Evolutionary conservation across 2,797 vertebrate genomes (phyloP).

Genomic region (Pangasius djambal): DNA sequence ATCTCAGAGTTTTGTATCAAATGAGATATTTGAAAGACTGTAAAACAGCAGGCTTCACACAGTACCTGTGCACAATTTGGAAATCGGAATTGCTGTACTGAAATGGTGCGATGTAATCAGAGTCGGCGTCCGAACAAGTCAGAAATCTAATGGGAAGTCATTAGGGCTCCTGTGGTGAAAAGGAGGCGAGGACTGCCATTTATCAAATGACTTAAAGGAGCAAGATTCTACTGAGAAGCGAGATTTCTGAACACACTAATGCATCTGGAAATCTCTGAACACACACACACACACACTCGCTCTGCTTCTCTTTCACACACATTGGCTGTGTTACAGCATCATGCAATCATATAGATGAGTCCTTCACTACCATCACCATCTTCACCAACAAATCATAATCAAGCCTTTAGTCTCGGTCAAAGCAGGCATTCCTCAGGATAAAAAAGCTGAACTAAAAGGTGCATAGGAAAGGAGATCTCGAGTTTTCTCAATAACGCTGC

Average conservation of each 20-base stretch:
- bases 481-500: background rate
- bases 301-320: slow-evolving; percentile 8
- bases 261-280: background rate
- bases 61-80: background rate
- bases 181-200: slow-evolving; percentile 4
- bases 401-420: slow-evolving; percentile 29
- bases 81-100: background rate
- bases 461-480: background rate
- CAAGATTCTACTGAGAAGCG: slow-evolving; percentile 7
- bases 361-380: slow-evolving; percentile 23
- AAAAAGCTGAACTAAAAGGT: slow-evolving; percentile 8
- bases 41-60: background rate
- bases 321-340: slow-evolving; percentile 11
- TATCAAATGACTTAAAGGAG: slow-evolving; percentile 25
- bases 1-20: background rate
- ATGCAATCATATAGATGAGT: slow-evolving; percentile 15
- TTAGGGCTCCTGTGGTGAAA: slow-evolving; percentile 22
- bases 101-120: background rate
- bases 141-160: slow-evolving; percentile 40
- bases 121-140: slow-evolving; percentile 4
- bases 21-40: background rate
- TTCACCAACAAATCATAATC: slow-evolving; percentile 33
- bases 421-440: background rate
- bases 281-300: background rate
- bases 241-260: background rate